Percentiles rank a stretch among this genome's conserved stretches.
Conservation (phyloP, 1,140 invertebrate species). For the Dreissena rostriformis region DNA sequence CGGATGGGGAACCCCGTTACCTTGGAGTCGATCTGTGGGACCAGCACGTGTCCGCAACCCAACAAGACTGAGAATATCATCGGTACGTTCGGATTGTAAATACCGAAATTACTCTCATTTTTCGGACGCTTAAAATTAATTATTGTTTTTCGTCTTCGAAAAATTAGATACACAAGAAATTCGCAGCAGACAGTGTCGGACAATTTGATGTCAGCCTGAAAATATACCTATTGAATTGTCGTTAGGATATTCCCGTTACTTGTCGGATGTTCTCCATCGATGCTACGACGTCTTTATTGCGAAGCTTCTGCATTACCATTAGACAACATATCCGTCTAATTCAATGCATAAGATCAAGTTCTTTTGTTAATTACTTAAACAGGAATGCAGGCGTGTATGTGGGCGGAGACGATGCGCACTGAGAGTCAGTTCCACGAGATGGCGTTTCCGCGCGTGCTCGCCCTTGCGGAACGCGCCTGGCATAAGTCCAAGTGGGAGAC, state of each 20-base stretch:
- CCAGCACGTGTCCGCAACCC: not conserved
- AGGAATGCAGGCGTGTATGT: slow-evolving; percentile 71
- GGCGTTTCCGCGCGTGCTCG: slow-evolving; percentile 71
- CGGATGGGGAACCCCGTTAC: slow-evolving; percentile 54
- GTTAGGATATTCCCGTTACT: too few species aligned
- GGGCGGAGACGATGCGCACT: slow-evolving; percentile 68
- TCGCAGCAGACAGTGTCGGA: too few species aligned
- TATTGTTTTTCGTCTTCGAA: not conserved
- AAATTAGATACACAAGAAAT: too few species aligned
- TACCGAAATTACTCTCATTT: not conserved
- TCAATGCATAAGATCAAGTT: not conserved
- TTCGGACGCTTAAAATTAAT: not conserved
- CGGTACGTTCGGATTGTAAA: not conserved
- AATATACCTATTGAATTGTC: too few species aligned
- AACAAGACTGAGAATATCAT: slow-evolving; percentile 35
- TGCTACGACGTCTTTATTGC: too few species aligned
- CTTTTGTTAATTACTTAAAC: not conserved
- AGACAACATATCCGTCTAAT: too few species aligned
- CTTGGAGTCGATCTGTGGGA: slow-evolving; percentile 20
- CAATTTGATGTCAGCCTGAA: too few species aligned
- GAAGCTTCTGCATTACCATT: too few species aligned
- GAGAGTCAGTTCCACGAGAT: slow-evolving; percentile 65
- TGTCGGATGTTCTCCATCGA: too few species aligned
- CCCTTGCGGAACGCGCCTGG: slow-evolving; percentile 74
- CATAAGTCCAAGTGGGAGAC: slow-evolving; percentile 68